A percentile compares a stretch with the other conserved stretches of the same genome.
Evolutionary conservation across 2,888 invertebrate genomes (phyloP).

Genomic region (Drosophila atripex): DNA sequence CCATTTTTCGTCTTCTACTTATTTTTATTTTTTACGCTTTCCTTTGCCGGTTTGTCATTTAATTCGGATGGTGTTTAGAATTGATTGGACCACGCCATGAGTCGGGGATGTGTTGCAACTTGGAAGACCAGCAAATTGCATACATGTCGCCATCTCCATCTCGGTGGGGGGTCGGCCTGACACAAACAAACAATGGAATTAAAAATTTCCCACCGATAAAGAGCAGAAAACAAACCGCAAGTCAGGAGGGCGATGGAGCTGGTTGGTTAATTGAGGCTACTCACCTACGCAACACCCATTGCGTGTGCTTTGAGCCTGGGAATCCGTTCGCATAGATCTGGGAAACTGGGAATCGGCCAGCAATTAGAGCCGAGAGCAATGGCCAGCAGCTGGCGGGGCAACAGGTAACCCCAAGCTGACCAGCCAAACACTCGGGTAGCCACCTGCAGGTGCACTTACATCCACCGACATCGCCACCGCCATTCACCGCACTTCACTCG

Average conservation of each 20-base stretch:
- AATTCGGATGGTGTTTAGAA: constrained; percentile 60
- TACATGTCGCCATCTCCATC: constrained; percentile 22
- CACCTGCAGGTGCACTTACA: constrained; percentile 20
- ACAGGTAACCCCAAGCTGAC: constrained; percentile 21
- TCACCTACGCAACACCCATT: constrained; percentile 37
- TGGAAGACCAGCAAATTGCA: constrained; percentile 7
- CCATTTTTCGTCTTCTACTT: constrained; percentile 41
- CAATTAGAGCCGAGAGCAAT: constrained; percentile 32
- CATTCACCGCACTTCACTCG: constrained; percentile 42
- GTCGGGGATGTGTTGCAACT: not conserved
- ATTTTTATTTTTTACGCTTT: constrained; percentile 47
- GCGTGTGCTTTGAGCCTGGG: constrained; percentile 32
- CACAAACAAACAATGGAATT: constrained; percentile 24
- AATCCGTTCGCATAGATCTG: constrained; percentile 1
- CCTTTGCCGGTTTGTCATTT: constrained; percentile 54
- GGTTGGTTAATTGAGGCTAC: constrained; percentile 36
- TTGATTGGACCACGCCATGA: constrained; percentile 33
- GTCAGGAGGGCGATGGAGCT: constrained; percentile 35
- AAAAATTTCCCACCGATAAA: constrained; percentile 26
- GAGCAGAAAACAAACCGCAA: constrained; percentile 21
- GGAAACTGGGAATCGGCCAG: constrained; percentile 29
- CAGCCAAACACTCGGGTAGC: constrained; percentile 21
- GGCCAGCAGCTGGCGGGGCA: constrained; percentile 9
- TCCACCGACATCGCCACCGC: constrained; percentile 11
- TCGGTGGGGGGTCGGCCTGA: constrained; percentile 9